Evolutionary conservation across 1,140 invertebrate genomes (phyloP).

Genomic region (Plodia interpunctella): DNA sequence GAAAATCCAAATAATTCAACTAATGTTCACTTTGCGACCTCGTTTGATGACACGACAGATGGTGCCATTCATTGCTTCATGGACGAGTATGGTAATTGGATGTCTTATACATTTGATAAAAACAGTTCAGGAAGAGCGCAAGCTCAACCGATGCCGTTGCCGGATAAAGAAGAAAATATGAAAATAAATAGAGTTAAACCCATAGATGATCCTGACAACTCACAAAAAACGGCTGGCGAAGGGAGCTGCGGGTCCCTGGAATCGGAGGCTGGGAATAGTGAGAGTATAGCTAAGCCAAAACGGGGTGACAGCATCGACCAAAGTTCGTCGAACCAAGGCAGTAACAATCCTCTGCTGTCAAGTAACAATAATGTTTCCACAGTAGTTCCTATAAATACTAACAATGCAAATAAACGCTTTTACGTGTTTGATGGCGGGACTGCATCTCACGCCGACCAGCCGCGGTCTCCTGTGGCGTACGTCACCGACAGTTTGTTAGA

Average conservation of each 20-base stretch:
- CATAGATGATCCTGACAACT: conserved; percentile 55
- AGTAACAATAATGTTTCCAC: conserved; percentile 72
- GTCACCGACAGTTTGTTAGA: conserved; percentile 69
- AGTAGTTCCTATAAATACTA: conserved; percentile 66
- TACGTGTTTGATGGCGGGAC: conserved; percentile 67
- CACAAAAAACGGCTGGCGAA: conserved; percentile 61
- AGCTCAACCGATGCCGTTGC: conserved; percentile 50
- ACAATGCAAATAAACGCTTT: conserved; percentile 62
- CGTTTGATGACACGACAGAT: conserved; percentile 91
- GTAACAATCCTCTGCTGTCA: conserved; percentile 68
- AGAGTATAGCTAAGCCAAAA: conserved; percentile 65
- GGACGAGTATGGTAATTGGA: conserved; percentile 83
- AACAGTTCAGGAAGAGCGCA: conserved; percentile 63
- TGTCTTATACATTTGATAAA: conserved; percentile 93
- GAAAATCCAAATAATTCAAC: conserved; percentile 58
- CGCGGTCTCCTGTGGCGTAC: conserved; percentile 62
- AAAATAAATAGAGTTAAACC: conserved; percentile 62
- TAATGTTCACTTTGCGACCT: conserved; percentile 84
- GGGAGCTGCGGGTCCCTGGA: conserved; percentile 70
- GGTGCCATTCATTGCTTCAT: conserved; percentile 92
- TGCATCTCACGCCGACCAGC: conserved; percentile 49
- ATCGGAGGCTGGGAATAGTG: conserved; percentile 63
- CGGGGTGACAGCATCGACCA: conserved; percentile 65
- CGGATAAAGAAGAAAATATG: conserved; percentile 66
- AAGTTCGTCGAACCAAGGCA: conserved; percentile 73